phyloP scores from a whole-genome alignment of 2,113 vertebrate genomes.

The Mystacornis crossleyi region DNA sequence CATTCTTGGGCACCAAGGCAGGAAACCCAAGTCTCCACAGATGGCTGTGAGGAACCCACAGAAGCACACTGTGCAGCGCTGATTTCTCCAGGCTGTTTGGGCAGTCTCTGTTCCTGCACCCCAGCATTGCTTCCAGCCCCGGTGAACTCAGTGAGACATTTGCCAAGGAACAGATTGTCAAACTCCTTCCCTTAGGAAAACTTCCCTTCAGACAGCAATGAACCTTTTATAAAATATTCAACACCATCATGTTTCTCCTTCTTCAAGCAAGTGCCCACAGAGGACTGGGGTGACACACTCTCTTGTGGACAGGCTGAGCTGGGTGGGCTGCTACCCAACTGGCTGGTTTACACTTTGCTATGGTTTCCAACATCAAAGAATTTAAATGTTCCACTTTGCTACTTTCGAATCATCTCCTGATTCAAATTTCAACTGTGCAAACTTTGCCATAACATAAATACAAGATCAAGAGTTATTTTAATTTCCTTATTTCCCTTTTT shows the following conservation, averaged over 20 bases:
- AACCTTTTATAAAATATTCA: background rate
- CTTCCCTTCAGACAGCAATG: background rate
- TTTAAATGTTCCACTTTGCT: background rate
- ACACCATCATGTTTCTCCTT: background rate
- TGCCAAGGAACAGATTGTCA: background rate
- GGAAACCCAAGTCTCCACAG: background rate
- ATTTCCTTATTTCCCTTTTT: background rate
- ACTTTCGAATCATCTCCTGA: background rate
- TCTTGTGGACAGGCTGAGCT: background rate
- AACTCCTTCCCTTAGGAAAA: background rate
- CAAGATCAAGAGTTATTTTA: background rate
- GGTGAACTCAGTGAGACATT: background rate
- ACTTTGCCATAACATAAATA: background rate
- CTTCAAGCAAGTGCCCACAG: background rate
- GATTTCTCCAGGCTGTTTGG: background rate
- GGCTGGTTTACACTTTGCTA: background rate
- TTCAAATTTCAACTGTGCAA: background rate
- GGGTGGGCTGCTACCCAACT: background rate
- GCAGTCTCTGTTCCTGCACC: background rate
- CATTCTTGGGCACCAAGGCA: background rate
- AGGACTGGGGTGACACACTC: background rate
- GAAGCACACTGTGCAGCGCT: accelerated
- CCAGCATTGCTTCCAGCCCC: background rate
- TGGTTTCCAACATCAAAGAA: background rate
- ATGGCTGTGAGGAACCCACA: background rate